Conservation (phyloP, 30 jellyfish, hydroid and myxozoan species). For the Turritopsis dohrnii region DNA sequence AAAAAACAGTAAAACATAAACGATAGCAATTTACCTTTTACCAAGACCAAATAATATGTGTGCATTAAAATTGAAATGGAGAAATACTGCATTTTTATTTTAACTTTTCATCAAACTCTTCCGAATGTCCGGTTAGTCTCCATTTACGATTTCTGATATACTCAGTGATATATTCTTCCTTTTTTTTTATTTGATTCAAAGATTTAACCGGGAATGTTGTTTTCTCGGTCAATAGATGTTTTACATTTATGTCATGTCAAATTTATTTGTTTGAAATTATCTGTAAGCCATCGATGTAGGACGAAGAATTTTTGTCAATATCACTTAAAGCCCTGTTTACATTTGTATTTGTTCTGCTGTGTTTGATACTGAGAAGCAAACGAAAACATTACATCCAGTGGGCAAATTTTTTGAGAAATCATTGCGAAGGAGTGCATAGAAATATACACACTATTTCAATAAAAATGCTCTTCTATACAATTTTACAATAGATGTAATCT, state of each 20-base stretch:
- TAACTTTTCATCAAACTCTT: no score
- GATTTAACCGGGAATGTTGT: not conserved
- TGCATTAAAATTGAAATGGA: not conserved
- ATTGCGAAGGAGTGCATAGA: no score
- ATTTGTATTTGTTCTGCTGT: not conserved
- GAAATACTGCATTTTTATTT: not conserved
- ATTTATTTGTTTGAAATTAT: not conserved
- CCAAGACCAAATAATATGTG: not conserved
- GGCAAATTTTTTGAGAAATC: no score
- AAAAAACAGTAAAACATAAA: not conserved
- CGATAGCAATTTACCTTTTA: not conserved
- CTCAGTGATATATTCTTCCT: not conserved
- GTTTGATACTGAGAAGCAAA: not conserved
- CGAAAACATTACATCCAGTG: no score
- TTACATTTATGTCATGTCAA: not conserved
- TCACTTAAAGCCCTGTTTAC: not conserved
- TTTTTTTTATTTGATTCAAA: not conserved
- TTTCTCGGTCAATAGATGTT: not conserved
- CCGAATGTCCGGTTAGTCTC: no score
- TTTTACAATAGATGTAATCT: no score
- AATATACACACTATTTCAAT: no score
- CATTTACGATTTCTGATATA: no score
- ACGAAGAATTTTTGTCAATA: conserved; percentile 9
- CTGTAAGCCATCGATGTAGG: not conserved
- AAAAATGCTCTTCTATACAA: no score